A percentile compares a stretch with the other conserved stretches of the same genome.
Conservation (phyloP, 2,113 vertebrate species). For the Actenoides hombroni region DNA sequence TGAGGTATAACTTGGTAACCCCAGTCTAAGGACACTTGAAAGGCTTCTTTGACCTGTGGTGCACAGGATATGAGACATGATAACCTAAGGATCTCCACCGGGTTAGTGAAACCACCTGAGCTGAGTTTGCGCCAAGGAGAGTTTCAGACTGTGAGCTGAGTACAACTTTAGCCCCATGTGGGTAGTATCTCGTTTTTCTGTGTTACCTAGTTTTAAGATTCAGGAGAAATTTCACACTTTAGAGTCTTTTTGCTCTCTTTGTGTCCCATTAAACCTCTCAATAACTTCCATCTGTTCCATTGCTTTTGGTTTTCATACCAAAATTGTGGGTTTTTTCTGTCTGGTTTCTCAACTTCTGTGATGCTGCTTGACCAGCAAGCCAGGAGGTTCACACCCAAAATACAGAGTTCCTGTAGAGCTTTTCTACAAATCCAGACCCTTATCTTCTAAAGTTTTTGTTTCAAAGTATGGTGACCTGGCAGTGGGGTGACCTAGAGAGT, state of each 20-base stretch:
- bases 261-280: background rate
- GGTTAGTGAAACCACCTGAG: background rate
- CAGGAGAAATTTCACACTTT: background rate
- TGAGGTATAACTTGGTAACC: background rate
- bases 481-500: background rate
- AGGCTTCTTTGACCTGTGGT: background rate
- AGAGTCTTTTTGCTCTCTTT: background rate
- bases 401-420: background rate
- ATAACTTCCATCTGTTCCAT: background rate
- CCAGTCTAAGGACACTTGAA: background rate
- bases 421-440: background rate
- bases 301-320: background rate
- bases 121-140: background rate
- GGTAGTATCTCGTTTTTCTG: background rate
- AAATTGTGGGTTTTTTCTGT: fast-evolving
- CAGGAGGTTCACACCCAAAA: background rate
- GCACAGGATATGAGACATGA: background rate
- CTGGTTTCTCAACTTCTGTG: background rate
- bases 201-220: background rate
- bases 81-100: background rate
- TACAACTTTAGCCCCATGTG: background rate
- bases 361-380: background rate
- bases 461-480: background rate
- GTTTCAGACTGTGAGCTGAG: background rate
- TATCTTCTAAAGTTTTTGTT: background rate